Evolutionary conservation across 1,140 invertebrate genomes (phyloP).

Genomic region (Diuraphis noxia): DNA sequence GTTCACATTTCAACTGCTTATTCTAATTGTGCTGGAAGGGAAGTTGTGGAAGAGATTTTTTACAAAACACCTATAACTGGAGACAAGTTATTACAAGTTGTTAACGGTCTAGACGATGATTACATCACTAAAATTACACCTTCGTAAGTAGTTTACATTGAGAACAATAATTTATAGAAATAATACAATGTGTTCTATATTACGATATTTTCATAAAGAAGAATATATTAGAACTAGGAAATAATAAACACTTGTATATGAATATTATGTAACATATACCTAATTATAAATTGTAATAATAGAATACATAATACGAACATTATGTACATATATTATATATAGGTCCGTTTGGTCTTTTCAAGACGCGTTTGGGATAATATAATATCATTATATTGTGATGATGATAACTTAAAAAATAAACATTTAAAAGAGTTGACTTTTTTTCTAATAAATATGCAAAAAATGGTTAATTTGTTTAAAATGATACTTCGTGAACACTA

Average conservation of each 20-base stretch:
- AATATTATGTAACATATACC: neutral
- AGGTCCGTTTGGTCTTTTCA: too few species aligned
- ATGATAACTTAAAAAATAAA: neutral
- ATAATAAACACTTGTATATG: neutral
- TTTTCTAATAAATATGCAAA: neutral
- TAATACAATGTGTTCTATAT: neutral
- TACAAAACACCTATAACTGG: constrained; percentile 68
- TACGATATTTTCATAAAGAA: neutral
- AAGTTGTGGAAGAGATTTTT: constrained; percentile 69
- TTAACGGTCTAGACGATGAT: constrained; percentile 61
- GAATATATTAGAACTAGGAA: neutral
- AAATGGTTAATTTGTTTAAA: too few species aligned
- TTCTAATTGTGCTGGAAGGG: constrained; percentile 66
- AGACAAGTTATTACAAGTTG: constrained; percentile 62
- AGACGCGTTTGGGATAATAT: too few species aligned
- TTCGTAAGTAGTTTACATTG: constrained; percentile 60
- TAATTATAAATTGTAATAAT: neutral
- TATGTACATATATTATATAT: neutral
- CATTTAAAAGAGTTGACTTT: neutral
- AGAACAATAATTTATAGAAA: neutral
- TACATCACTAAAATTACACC: constrained; percentile 62
- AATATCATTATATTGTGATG: neutral
- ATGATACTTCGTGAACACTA: neutral
- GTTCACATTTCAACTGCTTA: constrained; percentile 74
- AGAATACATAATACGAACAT: neutral